Percentiles rank a stretch among this genome's conserved stretches.
Evolutionary conservation across 2,113 vertebrate species (phyloP).

Genomic region (Clupea harengus): DNA sequence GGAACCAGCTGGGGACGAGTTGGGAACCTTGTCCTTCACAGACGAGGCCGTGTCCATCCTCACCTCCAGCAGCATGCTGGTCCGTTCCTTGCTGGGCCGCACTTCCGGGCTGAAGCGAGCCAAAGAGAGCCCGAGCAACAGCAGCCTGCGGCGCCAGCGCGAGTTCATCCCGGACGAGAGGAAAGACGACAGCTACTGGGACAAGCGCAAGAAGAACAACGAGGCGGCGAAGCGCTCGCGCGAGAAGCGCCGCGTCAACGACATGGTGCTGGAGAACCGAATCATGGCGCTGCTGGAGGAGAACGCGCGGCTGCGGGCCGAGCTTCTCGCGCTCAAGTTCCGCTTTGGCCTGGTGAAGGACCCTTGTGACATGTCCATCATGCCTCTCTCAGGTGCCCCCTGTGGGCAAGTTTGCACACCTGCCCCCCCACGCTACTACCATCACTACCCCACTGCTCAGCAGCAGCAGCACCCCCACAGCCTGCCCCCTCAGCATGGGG

Average conservation of each 20-base stretch:
- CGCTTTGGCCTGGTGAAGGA: constrained; percentile 80
- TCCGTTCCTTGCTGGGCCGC: constrained; percentile 72
- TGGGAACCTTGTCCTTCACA: constrained; percentile 64
- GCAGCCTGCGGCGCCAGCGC: constrained; percentile 63
- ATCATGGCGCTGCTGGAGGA: constrained; percentile 80
- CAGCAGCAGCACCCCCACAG: background rate
- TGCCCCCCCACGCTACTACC: constrained; percentile 53
- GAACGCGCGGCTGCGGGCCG: constrained; percentile 77
- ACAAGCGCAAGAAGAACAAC: constrained; percentile 84
- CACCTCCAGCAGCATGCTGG: constrained; percentile 72
- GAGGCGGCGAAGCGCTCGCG: constrained; percentile 83
- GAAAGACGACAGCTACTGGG: constrained; percentile 83
- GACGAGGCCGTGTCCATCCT: constrained; percentile 73
- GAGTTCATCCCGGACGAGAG: constrained; percentile 80
- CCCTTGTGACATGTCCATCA: constrained; percentile 59
- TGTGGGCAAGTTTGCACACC: constrained; percentile 17
- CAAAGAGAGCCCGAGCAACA: constrained; percentile 48
- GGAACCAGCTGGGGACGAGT: background rate
- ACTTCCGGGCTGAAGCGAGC: constrained; percentile 58
- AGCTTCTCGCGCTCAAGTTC: constrained; percentile 79
- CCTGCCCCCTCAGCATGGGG: constrained; percentile 4
- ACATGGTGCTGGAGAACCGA: constrained; percentile 79
- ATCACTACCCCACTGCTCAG: constrained; percentile 31
- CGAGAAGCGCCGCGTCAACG: constrained; percentile 80
- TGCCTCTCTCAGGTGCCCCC: constrained; percentile 55